Evolutionary conservation across 2,797 vertebrate genomes (phyloP), one percentile per base, ranked within the genome.

Genomic region (Ambastaia sidthimunki): DNA sequence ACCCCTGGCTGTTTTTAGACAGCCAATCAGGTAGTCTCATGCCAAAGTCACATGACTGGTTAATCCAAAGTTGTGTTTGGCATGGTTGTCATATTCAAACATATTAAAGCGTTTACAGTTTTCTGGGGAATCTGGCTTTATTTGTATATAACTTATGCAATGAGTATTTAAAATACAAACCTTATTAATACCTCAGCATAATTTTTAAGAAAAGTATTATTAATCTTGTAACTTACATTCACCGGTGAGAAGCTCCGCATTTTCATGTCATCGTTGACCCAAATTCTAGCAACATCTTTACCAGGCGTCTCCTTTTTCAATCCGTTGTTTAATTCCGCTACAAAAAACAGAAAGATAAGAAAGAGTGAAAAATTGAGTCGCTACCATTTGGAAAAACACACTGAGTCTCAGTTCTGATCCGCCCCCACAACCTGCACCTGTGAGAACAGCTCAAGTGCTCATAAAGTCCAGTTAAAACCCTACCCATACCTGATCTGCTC

Each of bases 321-420:
- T 75, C 98, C 98, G 82, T 99, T 99, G 91, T 96, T 97, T 44
- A 96, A 78, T 76, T 99, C 97, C 78, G 94, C 98, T 99, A 86
- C 69, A 92, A 86, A 77, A 86, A 77, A 78, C 41, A 19, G 67
- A 73, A 84, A 82, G 78, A 71, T 12, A 82, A 11, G 25, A 1
- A 62, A 1, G 0, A 25, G 2, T 57, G 6, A n/a, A 18, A 34
- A 48, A 41, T 44, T 28, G 19, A 48, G 23, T 31, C 16, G 23
- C 21, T 23, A 50, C 7, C 31, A n/a, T 57, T 76, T 3, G 47
- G 37, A 31, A 50, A 28, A 3, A 65, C 50, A 11, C 34, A 41
- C 47, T 60, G 68, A 7, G 25, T 47, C 52, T 65, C 44, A 37
- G 71, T 10, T 71, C 31, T 55, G 31, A 76, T 34, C 23, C 50